These are phyloP conservation scores for Pseudoips prasinana DNA, from an alignment of 2,888 invertebrate species.

Conservation along the genomic window DNA sequence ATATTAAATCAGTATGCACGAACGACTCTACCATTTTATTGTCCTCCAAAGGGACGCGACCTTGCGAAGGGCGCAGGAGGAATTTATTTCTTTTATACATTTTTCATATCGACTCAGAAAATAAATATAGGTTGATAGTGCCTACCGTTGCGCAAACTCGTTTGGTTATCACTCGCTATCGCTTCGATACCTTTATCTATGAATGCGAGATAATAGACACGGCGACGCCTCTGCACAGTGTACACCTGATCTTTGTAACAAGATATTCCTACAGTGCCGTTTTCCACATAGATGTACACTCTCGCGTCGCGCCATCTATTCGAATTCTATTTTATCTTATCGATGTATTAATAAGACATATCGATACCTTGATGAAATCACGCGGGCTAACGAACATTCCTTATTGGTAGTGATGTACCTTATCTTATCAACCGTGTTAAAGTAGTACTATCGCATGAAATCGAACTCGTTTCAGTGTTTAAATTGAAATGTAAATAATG, in stretches of 20 bases:
- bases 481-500: constrained; percentile 29
- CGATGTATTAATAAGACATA: constrained; percentile 44
- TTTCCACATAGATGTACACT: constrained; percentile 51
- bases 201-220: constrained; percentile 44
- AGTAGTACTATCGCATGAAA: constrained; percentile 20
- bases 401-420: constrained; percentile 43
- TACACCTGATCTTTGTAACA: constrained; percentile 39
- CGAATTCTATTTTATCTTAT: constrained; percentile 54
- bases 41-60: constrained; percentile 19
- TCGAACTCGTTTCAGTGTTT: constrained; percentile 31
- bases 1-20: constrained; percentile 25
- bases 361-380: constrained; percentile 61
- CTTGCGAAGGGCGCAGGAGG: constrained; percentile 12
- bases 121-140: background rate
- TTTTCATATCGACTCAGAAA: constrained; percentile 8
- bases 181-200: constrained; percentile 52
- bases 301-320: constrained; percentile 40
- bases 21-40: constrained; percentile 19
- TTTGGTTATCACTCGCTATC: constrained; percentile 44
- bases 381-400: constrained; percentile 56
- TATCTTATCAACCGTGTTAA: constrained; percentile 34
- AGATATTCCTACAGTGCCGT: constrained; percentile 35
- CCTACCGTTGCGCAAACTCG: constrained; percentile 38
- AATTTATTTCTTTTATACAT: constrained; percentile 13
- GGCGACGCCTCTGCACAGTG: constrained; percentile 41